phyloP scores from a whole-genome alignment of 2,888 invertebrate species.

The Xestia sexstrigata region DNA sequence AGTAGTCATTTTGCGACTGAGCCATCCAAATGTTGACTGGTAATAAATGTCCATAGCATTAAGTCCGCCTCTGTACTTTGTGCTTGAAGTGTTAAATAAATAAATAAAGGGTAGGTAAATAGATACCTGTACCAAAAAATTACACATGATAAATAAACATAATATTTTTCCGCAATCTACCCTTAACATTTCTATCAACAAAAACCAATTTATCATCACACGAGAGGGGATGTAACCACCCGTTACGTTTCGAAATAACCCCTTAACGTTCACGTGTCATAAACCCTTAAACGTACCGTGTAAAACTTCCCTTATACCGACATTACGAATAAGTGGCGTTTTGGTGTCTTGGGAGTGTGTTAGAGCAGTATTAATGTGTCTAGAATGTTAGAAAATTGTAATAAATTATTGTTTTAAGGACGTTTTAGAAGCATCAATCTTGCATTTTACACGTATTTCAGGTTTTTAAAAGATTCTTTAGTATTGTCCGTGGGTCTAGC shows the following conservation, averaged over 20 bases:
- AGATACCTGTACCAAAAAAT: slow-evolving; percentile 40
- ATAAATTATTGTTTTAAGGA: neutral
- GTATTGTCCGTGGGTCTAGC: neutral
- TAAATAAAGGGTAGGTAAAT: slow-evolving; percentile 21
- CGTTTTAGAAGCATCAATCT: neutral
- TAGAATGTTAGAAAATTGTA: neutral
- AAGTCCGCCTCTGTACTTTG: no score
- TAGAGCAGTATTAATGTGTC: neutral
- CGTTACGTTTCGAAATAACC: slow-evolving; percentile 59
- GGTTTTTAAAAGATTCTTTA: neutral
- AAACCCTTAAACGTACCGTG: slow-evolving; percentile 70
- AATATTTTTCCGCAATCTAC: slow-evolving; percentile 52
- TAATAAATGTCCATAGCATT: no score
- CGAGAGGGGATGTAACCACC: slow-evolving; percentile 51
- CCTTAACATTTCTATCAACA: slow-evolving; percentile 62
- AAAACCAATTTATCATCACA: slow-evolving; percentile 66
- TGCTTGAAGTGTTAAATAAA: no score
- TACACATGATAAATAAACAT: slow-evolving; percentile 22
- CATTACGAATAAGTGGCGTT: slow-evolving; percentile 57
- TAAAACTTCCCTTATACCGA: slow-evolving; percentile 55
- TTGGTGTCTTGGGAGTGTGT: slow-evolving; percentile 36
- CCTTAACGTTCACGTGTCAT: slow-evolving; percentile 72
- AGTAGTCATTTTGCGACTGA: no score
- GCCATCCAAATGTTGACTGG: no score
- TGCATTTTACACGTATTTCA: neutral